Evolutionary conservation across 1,140 invertebrate genomes (phyloP), one percentile per base, ranked within the genome.

Genomic region (Drosophila pallidifrons): DNA sequence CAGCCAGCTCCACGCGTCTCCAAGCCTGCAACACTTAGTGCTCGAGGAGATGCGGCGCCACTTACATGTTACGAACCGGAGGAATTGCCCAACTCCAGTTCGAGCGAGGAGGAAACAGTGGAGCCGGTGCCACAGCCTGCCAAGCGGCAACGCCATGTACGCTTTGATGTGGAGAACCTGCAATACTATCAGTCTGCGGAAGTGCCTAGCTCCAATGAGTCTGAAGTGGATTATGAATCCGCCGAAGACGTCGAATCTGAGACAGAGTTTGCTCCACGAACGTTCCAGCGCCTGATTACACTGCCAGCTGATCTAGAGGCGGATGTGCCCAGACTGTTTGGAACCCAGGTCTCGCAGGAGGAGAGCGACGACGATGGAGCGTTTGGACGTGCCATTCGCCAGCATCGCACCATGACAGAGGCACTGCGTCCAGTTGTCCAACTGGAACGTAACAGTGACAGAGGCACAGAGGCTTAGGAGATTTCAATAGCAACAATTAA

Each of bases 181-280:
- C 91, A 87, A 68, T 91, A 86, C 59, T 89, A 89, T 73, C 85
- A 89, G 41, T 85, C 85, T 3, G 86, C 86, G n/a, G 86, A 90
- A 8, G 60, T 88, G 16, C 77, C 78, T 10, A 79, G 81, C 11
- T 77, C 87, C 2, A 80, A 70, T 55, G 79, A 89, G 32, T 87
- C 82, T 5, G 89, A 90, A 1, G 70, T 70, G 32, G 87, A 87
- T 28, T 43, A 35, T 25, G 15, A 59, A n/a, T 52, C 51, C 5
- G 63, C 47, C 10, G 32, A 38, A 15, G 68, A 67, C 15, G 10
- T 8, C 1, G 16, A 45, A 3, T 57, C 54, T 3, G 45, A 67
- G 11, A 3, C 47, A 6, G 11, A 63, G 4, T 35, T 57, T 2
- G 57, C 64, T 0, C 75, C 82, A 7, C 79, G 74, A 20, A 54